Percentiles rank a stretch among this genome's conserved stretches.
Conservation (phyloP, 2,797 vertebrate genomes). For the Cuculus canorus region DNA sequence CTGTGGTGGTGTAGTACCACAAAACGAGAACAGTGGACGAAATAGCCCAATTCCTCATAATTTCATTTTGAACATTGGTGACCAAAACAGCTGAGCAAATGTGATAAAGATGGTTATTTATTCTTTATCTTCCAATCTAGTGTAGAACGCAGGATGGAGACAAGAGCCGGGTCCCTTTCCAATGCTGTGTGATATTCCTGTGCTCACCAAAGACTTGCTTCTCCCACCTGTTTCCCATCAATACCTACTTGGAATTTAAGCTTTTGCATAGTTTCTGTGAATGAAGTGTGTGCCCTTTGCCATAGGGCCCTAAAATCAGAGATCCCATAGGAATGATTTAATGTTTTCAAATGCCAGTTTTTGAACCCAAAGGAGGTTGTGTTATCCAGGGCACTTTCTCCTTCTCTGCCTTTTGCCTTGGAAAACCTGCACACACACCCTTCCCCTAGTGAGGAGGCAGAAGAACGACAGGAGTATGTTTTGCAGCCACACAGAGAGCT, state of each 20-base stretch:
- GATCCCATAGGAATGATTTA: background rate
- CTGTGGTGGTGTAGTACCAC: fast-evolving
- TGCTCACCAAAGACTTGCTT: background rate
- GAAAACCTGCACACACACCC: background rate
- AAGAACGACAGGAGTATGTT: background rate
- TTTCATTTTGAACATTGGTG: background rate
- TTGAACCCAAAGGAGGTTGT: background rate
- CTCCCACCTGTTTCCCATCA: background rate
- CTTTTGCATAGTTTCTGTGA: background rate
- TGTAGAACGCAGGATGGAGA: background rate
- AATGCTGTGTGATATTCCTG: background rate
- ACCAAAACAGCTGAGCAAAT: background rate
- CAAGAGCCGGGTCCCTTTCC: background rate
- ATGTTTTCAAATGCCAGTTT: background rate
- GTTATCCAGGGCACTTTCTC: background rate
- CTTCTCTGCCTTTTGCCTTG: background rate
- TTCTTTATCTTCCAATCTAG: background rate
- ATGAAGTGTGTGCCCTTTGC: background rate
- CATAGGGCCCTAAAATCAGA: background rate
- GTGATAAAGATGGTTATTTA: background rate
- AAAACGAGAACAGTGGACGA: background rate
- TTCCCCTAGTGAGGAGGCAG: background rate
- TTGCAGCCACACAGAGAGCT: background rate
- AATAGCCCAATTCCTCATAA: background rate
- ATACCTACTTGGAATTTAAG: background rate